Base-by-base conservation (phyloP, 2,797 vertebrate genomes). In the Hyperoplus immaculatus region DNA sequence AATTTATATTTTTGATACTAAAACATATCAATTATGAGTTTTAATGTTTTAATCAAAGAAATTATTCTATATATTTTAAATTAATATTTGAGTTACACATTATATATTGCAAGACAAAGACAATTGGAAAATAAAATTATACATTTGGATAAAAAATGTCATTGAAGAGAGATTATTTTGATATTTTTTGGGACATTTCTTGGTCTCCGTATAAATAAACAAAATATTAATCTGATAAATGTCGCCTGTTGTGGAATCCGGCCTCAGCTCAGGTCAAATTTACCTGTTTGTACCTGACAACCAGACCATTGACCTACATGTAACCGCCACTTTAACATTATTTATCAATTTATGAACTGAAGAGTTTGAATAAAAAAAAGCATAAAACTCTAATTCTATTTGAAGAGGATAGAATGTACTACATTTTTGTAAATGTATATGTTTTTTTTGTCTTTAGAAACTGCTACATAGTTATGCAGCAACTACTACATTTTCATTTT, bases 271-370 rank as follows among this genome's bases (percentile, higher is more conserved):
- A 4, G 29, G 64, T 8, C 29, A 0, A 0, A 88, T 81, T 81
- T 59, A 88, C 87, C 85, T 83, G 77, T 38, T n/a, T 0, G 29
- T 58, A 51, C 6, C 38, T 39, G 4, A 41, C 55, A 53, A 59
- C 58, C 55, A 51, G 46, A 64, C 11, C 29, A 29, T 29, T 29
- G 68, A 73, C 45, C 18, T 39, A 29, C 29, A 29, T 29, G 29
- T 58, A 6, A 69, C 3, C 6, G 16, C 36, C 41, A 51, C 49
- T 6, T 41, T 36, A 45, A 1, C 16, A 2, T 29, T 0, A 11
- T 18, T 16, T 0, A 18, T 55, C 58, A 45, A 11, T 3, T 39
- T 0, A 2, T 0, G 11, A 18, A 7, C n/a, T 69, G 59, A 65
- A 72, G 67, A 75, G 66, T 77, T 69, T 75, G 69, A 18, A 12